Base-by-base conservation (phyloP, 2,113 vertebrate genomes). In the Brachionichthys hirsutus region DNA sequence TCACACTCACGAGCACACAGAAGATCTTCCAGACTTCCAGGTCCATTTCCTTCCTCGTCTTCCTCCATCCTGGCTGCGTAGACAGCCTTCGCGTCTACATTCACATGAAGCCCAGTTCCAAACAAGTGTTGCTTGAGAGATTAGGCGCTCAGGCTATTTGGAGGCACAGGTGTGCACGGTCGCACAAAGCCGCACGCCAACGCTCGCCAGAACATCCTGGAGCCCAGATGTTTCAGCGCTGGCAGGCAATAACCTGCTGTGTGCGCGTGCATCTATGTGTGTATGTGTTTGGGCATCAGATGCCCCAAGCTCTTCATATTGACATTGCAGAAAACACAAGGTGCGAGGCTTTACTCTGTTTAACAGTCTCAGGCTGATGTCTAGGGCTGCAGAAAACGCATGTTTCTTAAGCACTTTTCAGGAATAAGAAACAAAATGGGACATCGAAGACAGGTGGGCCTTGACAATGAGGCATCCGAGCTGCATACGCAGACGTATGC, bases 61-160 rank as follows among this genome's bases (percentile, higher is more conserved):
- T 50, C 41, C 48, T 5, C 40, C 16, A 1, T 42, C 10, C 45
- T 24, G 2, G 36, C 54, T 12, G 47, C 55, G 35, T 15, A 2
- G 57, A 2, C 61, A 65, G 66, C 67, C 71, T 70, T 53, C 22
- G 2, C 66, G n/a, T n/a, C 46, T 38, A 11, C 35, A 10, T 20
- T 63, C 79, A 64, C 57, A 43, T 77, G 64, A 70, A 56, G 58
- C 54, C 20, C 36, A 19, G n/a, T 22, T n/a, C 48, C 19, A 67
- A 72, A 62, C 82, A 86, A 83, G 78, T 85, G 79, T 73, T 63
- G 68, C 40, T n/a, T 6, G 54, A 62, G 66, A 76, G 73, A 80
- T 75, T 82, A 68, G 17, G 55, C 61, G 66, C 78, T 42, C 73
- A 67, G 68, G 10, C 66, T 82, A 77, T 87, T 87, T 83, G 69